phyloP scores from a whole-genome alignment of 2,888 invertebrate genomes.

The Tenthredo scrophulariae region DNA sequence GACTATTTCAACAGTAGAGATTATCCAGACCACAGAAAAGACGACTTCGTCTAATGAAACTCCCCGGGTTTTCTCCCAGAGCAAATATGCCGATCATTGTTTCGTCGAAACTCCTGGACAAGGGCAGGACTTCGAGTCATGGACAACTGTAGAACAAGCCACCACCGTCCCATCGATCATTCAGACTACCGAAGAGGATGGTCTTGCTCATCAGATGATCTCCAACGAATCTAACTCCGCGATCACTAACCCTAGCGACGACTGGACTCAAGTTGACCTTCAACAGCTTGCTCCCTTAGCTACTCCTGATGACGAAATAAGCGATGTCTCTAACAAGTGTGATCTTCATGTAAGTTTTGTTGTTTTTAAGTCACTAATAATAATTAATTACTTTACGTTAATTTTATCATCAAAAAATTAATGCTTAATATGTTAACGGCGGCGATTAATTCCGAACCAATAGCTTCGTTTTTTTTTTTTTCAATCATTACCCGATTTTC shows the following conservation, averaged over 20 bases:
- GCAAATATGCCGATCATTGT: slow-evolving; percentile 37
- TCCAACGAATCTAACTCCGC: slow-evolving; percentile 40
- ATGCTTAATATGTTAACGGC: not conserved
- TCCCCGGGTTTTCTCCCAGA: slow-evolving; percentile 28
- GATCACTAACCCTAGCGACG: slow-evolving; percentile 51
- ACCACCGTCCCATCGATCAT: slow-evolving; percentile 59
- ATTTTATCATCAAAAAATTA: not conserved
- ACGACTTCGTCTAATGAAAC: not conserved
- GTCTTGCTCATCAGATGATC: not conserved
- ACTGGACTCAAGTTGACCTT: slow-evolving; percentile 48
- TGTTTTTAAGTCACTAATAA: slow-evolving; percentile 55
- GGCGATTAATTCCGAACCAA: not conserved
- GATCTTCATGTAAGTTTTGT: slow-evolving; percentile 75
- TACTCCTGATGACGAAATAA: slow-evolving; percentile 71
- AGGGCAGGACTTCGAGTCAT: slow-evolving; percentile 61
- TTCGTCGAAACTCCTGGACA: slow-evolving; percentile 14
- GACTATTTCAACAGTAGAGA: slow-evolving; percentile 31
- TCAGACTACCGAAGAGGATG: slow-evolving; percentile 61
- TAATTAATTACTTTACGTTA: not conserved
- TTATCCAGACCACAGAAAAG: slow-evolving; percentile 42
- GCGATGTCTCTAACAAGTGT: slow-evolving; percentile 72
- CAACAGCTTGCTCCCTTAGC: slow-evolving; percentile 69
- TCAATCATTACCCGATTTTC: not conserved
- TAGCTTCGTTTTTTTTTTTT: not conserved
- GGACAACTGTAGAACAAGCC: slow-evolving; percentile 68